Evolutionary conservation across 2,888 invertebrate species (phyloP).

Genomic region (Neoascia interrupta): DNA sequence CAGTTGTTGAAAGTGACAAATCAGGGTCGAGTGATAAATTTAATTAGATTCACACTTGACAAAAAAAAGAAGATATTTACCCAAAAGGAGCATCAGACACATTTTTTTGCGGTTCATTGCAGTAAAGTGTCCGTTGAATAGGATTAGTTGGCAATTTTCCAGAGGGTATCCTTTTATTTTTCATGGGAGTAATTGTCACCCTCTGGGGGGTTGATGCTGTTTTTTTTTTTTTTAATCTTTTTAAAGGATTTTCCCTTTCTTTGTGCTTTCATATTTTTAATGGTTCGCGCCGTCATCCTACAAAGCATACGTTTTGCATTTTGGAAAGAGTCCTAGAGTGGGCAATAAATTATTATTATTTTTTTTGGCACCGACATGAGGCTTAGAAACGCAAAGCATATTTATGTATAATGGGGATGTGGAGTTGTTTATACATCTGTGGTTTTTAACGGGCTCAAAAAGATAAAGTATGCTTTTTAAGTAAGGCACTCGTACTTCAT

Average conservation of each 20-base stretch:
- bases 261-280: slow-evolving; percentile 24
- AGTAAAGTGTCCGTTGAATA: slow-evolving; percentile 34
- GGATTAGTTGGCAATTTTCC: slow-evolving; percentile 64
- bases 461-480: too few species aligned
- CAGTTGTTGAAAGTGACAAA: slow-evolving; percentile 43
- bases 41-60: slow-evolving; percentile 64
- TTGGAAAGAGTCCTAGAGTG: slow-evolving; percentile 32
- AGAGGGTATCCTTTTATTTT: slow-evolving; percentile 21
- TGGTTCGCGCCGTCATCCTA: neutral
- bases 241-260: slow-evolving; percentile 41
- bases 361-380: neutral
- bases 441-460: too few species aligned
- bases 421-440: too few species aligned
- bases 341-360: slow-evolving; percentile 50
- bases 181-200: slow-evolving; percentile 26
- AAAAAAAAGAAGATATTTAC: slow-evolving; percentile 52
- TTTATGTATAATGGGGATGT: too few species aligned
- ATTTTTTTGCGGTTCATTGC: slow-evolving; percentile 60
- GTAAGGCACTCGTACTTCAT: neutral
- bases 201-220: slow-evolving; percentile 13
- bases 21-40: slow-evolving; percentile 62
- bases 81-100: neutral
- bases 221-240: slow-evolving; percentile 52
- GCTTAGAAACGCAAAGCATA: slow-evolving; percentile 57
- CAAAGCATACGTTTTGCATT: slow-evolving; percentile 3